Percentiles rank a stretch among this genome's conserved stretches.
Conservation (phyloP, 35 echinoderm and acorn worm species). For the Apostichopus japonicus region DNA sequence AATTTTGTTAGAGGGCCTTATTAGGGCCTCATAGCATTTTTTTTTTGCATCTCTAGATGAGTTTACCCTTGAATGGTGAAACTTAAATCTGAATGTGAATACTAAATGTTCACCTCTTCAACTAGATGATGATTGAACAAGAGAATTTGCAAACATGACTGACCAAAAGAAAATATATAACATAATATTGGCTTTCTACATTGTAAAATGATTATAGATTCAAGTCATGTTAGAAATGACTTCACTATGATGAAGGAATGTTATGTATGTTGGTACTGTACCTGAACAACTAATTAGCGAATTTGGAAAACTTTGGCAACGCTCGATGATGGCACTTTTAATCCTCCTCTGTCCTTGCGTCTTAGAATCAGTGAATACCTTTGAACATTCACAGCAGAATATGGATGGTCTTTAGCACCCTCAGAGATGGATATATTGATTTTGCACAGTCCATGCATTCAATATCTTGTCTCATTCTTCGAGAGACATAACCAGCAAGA, state of each 20-base stretch:
- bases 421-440: neutral
- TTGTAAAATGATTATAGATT: no score
- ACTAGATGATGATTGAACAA: no score
- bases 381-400: neutral
- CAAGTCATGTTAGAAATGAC: no score
- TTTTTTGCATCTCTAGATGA: no score
- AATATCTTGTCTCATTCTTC: slow-evolving; percentile 21
- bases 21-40: no score
- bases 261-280: neutral
- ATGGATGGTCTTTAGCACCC: neutral
- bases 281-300: slow-evolving; percentile 18
- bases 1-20: no score
- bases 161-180: no score
- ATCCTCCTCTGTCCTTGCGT: slow-evolving; percentile 14
- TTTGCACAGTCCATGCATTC: slow-evolving; percentile 1
- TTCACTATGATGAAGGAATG: neutral
- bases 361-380: neutral
- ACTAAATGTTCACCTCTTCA: no score
- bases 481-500: slow-evolving; percentile 29
- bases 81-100: no score
- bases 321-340: neutral
- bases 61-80: no score
- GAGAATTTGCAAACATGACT: no score
- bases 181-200: no score
- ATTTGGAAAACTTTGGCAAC: slow-evolving; percentile 13